Conservation (phyloP, 2,888 invertebrate species). For the Stratiomys singularior region DNA sequence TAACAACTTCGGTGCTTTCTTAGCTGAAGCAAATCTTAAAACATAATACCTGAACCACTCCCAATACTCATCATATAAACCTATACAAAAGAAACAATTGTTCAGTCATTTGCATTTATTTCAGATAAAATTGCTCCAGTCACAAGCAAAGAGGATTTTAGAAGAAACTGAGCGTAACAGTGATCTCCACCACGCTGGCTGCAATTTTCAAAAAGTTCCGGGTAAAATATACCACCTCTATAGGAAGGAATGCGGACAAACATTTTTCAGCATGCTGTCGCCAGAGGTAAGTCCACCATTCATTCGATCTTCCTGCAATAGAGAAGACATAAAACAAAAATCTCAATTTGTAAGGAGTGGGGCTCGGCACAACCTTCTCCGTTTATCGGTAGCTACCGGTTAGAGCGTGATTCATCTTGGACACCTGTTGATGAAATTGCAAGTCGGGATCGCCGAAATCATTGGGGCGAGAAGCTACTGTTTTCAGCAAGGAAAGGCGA, state of each 20-base stretch:
- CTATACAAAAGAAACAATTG: too few species aligned
- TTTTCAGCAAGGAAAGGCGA: constrained; percentile 10
- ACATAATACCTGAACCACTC: too few species aligned
- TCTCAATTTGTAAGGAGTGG: constrained; percentile 78
- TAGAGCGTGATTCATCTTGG: constrained; percentile 78
- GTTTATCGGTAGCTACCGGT: constrained; percentile 73
- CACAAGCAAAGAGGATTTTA: constrained; percentile 72
- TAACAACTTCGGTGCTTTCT: too few species aligned
- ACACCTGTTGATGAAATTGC: constrained; percentile 69
- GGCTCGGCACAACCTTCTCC: constrained; percentile 70
- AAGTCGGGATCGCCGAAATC: constrained; percentile 60
- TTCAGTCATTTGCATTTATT: too few species aligned
- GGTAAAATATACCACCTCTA: constrained; percentile 80
- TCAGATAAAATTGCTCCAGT: constrained; percentile 72
- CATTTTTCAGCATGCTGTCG: constrained; percentile 79
- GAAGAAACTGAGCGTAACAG: constrained; percentile 70
- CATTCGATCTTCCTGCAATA: not conserved
- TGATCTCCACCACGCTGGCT: constrained; percentile 75
- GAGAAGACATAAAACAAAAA: too few species aligned
- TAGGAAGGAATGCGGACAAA: constrained; percentile 71
- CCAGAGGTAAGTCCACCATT: constrained; percentile 69
- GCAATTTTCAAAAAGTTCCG: constrained; percentile 78
- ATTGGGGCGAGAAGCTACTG: constrained; percentile 57
- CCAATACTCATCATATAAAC: too few species aligned
- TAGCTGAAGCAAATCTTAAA: too few species aligned